Percentiles rank a stretch among this genome's conserved stretches.
These are phyloP conservation scores for Perithous albicinctus DNA, from an alignment of 2,888 invertebrate genomes.

Conservation along the genomic window DNA sequence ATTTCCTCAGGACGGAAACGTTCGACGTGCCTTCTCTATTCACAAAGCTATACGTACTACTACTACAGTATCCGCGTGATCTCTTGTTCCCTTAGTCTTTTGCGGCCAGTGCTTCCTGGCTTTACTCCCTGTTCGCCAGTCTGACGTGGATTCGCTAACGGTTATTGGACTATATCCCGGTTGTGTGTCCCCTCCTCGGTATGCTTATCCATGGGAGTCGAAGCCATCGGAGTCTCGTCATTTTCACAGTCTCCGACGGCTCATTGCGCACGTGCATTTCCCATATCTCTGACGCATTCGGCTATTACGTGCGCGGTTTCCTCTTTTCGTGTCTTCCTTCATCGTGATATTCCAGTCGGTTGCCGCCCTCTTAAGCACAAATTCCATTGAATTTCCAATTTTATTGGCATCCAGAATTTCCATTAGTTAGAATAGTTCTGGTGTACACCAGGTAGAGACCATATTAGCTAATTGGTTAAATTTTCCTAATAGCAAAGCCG, in stretches of 20 bases:
- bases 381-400: not conserved
- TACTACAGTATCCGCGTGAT: not conserved
- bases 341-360: not conserved
- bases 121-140: not conserved
- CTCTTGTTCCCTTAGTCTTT: not conserved
- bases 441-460: too few species aligned
- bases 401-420: not conserved
- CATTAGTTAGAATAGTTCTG: too few species aligned
- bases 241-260: not conserved
- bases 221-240: not conserved
- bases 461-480: not conserved
- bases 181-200: conserved; percentile 13
- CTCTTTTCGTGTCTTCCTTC: not conserved
- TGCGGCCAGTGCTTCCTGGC: not conserved
- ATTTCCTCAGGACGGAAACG: conserved; percentile 47
- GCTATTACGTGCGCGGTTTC: conserved; percentile 17
- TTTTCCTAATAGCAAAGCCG: too few species aligned
- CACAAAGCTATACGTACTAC: not conserved
- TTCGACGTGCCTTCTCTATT: conserved; percentile 45
- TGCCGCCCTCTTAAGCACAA: not conserved
- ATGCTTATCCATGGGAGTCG: not conserved
- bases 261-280: conserved; percentile 43
- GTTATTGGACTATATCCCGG: conserved; percentile 28
- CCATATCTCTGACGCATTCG: conserved; percentile 34
- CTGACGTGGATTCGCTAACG: conserved; percentile 24